Evolutionary conservation across 2,888 invertebrate species (phyloP).

Genomic region (Rhamnusium bicolor): DNA sequence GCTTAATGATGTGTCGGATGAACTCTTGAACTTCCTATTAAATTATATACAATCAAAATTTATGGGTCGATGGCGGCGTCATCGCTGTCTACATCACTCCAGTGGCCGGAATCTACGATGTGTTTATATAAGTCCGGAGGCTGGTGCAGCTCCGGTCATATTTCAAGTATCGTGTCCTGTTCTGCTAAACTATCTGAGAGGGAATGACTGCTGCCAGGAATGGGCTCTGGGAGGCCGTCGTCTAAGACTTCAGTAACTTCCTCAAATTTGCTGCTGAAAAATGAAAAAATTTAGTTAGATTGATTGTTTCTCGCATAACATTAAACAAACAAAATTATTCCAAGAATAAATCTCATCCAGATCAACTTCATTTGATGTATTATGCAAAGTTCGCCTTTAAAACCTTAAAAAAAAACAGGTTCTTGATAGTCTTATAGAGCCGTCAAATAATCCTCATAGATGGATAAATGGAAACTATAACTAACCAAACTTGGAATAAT

Average conservation of each 20-base stretch:
- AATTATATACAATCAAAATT: conserved; percentile 22
- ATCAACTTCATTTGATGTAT: too few species aligned
- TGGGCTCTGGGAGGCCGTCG: conserved; percentile 67
- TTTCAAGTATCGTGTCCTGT: conserved; percentile 67
- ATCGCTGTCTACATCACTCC: conserved; percentile 63
- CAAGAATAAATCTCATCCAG: background rate
- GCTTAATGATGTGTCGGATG: background rate
- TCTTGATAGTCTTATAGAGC: too few species aligned
- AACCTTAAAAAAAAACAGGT: too few species aligned
- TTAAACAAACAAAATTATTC: background rate
- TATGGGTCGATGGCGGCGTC: conserved; percentile 50
- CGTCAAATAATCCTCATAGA: too few species aligned
- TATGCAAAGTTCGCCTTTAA: too few species aligned
- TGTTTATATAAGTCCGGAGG: conserved; percentile 64
- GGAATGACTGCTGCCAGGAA: conserved; percentile 69
- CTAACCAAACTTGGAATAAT: too few species aligned
- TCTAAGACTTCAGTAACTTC: conserved; percentile 69
- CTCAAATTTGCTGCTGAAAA: conserved; percentile 67
- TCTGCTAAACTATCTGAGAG: conserved; percentile 67
- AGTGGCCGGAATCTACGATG: conserved; percentile 64
- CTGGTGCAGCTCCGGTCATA: conserved; percentile 68
- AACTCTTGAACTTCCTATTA: background rate
- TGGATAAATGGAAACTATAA: too few species aligned
- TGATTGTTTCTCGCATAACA: background rate
- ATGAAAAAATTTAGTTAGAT: conserved; percentile 28